Conservation (phyloP, 1,140 invertebrate species). For the Lordiphosa clarofinis region DNA sequence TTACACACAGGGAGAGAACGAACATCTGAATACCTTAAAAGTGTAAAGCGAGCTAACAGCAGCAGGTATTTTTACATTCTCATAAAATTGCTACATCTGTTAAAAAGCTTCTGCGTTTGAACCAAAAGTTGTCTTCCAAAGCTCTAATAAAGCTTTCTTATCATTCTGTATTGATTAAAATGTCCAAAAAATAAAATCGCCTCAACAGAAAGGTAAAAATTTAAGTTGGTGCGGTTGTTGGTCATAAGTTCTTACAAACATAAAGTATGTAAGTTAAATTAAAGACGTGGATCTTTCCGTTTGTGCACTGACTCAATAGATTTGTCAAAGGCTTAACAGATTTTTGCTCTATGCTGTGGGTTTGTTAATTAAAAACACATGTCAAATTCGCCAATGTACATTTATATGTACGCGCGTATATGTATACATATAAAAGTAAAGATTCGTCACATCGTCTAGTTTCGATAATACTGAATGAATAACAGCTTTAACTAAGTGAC, state of each 20-base stretch:
- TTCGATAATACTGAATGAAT: slow-evolving; percentile 1
- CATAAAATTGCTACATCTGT: not conserved
- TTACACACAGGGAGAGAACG: too few species aligned
- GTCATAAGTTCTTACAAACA: too few species aligned
- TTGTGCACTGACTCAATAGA: not conserved
- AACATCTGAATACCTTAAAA: not conserved
- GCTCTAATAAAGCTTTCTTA: slow-evolving; percentile 23
- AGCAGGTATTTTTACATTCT: not conserved
- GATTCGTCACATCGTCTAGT: slow-evolving; percentile 3
- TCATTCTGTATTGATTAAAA: slow-evolving; percentile 19
- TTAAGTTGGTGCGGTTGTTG: slow-evolving; percentile 4
- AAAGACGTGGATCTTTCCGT: not conserved
- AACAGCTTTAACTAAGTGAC: not conserved
- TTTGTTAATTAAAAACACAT: slow-evolving; percentile 7
- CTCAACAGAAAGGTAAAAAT: slow-evolving; percentile 8
- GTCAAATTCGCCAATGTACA: slow-evolving; percentile 5
- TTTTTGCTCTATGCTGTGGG: not conserved
- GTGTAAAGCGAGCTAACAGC: not conserved
- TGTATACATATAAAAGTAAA: slow-evolving; percentile 4
- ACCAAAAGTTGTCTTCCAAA: slow-evolving; percentile 1
- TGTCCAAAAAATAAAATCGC: slow-evolving; percentile 5
- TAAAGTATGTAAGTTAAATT: too few species aligned
- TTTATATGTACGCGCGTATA: slow-evolving; percentile 7
- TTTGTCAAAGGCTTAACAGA: not conserved
- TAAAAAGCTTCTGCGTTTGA: not conserved